phyloP scores from a whole-genome alignment of 2,888 invertebrate species.

The Nebria salina region DNA sequence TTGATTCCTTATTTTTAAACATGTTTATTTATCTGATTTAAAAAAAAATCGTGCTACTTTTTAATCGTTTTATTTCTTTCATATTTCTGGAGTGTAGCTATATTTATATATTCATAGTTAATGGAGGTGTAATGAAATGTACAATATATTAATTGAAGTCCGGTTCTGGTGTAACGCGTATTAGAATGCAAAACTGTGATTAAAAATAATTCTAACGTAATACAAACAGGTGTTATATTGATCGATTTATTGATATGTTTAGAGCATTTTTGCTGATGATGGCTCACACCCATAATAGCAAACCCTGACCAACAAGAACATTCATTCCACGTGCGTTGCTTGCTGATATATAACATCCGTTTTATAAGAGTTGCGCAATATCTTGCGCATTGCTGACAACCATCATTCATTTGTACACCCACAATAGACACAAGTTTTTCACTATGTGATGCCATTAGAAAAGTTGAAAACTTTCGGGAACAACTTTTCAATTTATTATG shows the following conservation, averaged over 20 bases:
- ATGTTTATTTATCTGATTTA: too few relatives aligned
- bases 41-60: too few relatives aligned
- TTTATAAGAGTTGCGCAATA: slow-evolving; percentile 13
- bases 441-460: neutral
- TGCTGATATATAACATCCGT: slow-evolving; percentile 5
- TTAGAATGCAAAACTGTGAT: neutral
- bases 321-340: slow-evolving; percentile 21
- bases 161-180: neutral
- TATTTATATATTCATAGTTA: too few relatives aligned
- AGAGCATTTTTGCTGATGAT: slow-evolving; percentile 18
- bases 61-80: too few relatives aligned
- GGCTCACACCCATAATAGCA: slow-evolving; percentile 17
- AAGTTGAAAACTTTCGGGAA: neutral
- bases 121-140: neutral
- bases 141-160: neutral
- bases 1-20: too few relatives aligned
- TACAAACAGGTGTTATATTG: slow-evolving; percentile 35
- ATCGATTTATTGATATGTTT: slow-evolving; percentile 37
- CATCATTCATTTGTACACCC: neutral
- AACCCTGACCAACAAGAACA: slow-evolving; percentile 2
- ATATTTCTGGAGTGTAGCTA: too few relatives aligned
- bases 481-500: neutral
- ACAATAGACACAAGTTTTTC: neutral
- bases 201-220: slow-evolving; percentile 30
- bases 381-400: slow-evolving; percentile 3